Percentiles rank a stretch among this genome's conserved stretches.
These are phyloP conservation scores for Dascillus cervinus DNA, from an alignment of 2,888 invertebrate species.

Conservation along the genomic window DNA sequence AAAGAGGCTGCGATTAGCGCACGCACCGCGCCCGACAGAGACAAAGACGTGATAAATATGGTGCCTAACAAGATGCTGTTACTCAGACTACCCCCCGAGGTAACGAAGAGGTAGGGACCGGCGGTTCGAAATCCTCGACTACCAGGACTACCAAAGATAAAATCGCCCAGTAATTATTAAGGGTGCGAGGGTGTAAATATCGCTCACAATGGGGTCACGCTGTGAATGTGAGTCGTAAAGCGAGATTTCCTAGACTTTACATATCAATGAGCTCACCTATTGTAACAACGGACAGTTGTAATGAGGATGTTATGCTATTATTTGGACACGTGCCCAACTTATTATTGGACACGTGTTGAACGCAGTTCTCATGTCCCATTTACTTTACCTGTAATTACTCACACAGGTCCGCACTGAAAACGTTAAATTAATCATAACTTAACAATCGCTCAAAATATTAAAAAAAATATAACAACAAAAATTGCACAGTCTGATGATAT, in stretches of 20 bases:
- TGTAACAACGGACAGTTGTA: too few relatives aligned
- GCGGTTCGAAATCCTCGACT: neutral
- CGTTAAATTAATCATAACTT: too few relatives aligned
- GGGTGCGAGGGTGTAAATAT: slow-evolving; percentile 40
- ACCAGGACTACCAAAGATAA: slow-evolving; percentile 22
- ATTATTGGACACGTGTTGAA: slow-evolving; percentile 17
- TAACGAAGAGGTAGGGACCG: slow-evolving; percentile 22
- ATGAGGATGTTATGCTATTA: slow-evolving; percentile 14
- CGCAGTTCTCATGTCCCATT: too few relatives aligned
- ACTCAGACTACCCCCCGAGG: slow-evolving; percentile 43
- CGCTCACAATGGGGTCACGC: slow-evolving; percentile 37
- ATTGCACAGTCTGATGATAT: too few relatives aligned
- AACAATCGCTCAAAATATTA: too few relatives aligned
- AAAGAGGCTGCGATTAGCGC: slow-evolving; percentile 4
- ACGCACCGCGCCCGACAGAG: slow-evolving; percentile 19
- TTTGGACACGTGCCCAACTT: slow-evolving; percentile 14
- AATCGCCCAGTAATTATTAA: slow-evolving; percentile 35
- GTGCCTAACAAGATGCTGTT: slow-evolving; percentile 43
- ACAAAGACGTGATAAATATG: slow-evolving; percentile 40
- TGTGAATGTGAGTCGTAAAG: too few relatives aligned
- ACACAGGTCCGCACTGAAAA: too few relatives aligned
- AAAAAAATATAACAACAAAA: too few relatives aligned
- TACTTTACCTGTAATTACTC: too few relatives aligned
- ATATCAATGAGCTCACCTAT: too few relatives aligned
- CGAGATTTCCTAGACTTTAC: too few relatives aligned